Evolutionary conservation across 2,797 vertebrate species (phyloP), one percentile per base, ranked within the genome.

Genomic region (Siniperca undulata): DNA sequence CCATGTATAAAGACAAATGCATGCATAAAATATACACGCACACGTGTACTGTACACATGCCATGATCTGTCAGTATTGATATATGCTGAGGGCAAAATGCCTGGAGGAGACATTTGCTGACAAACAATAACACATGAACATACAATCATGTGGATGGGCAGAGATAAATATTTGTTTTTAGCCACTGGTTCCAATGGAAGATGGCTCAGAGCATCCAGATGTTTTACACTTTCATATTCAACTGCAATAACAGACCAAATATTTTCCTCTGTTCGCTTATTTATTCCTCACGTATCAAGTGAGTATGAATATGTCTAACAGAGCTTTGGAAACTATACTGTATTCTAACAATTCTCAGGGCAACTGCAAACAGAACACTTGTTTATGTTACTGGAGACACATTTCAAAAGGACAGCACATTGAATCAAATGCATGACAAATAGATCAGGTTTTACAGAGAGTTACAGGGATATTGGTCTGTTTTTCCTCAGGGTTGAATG

Each of bases 171-270:
- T 67, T 60, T 44, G 3, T n/a, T 34, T 50, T 50, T 17, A 30
- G 12, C 42, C 46, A n/a, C 40, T 56, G 50, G 16, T 16, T 56
- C 44, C 60, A 81, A 13, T 24, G 10, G 22, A 50, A 16, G 22
- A 27, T 50, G 2, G 14, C 19, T 67, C 30, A 7, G 9, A 44
- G 38, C 60, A 34, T n/a, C 53, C 16, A 36, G 4, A 52, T 13
- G 24, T 72, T 42, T 67, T n/a, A 44, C 19, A 27, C 20, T 56
- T 30, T 30, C 3, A 44, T 38, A 42, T 64, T 74, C 14, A 12
- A 36, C 34, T 19, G 44, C 14, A 74, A 14, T 77, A 73, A 60
- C 55, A 84, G 66, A 74, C 40, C 30, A 38, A 48, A 13, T 46
- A 81, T 80, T 86, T 44, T 59, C 10, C 53, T 59, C 13, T 14